Evolutionary conservation across 2,113 vertebrate genomes (phyloP).

Genomic region (Plecotus auritus): DNA sequence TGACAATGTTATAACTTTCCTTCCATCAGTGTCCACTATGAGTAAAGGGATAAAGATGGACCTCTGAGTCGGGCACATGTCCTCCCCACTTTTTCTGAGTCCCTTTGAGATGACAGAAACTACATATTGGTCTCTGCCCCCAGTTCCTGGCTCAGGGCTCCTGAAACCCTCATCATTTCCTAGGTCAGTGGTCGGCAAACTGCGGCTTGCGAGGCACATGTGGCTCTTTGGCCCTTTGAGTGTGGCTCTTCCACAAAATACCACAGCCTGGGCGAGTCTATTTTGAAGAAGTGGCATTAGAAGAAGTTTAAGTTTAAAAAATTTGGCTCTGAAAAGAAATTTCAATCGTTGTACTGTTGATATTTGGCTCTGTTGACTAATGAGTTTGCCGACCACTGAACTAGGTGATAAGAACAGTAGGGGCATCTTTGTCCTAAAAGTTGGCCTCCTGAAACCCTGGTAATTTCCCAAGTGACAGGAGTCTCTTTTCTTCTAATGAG

Average conservation of each 20-base stretch:
- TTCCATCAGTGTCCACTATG: not conserved
- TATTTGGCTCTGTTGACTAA: no score
- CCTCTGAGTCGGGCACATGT: not conserved
- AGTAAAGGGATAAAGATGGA: not conserved
- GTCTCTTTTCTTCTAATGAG: not conserved
- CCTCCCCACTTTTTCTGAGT: not conserved
- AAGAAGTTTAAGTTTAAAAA: no score
- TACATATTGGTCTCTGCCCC: not conserved
- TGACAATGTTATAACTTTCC: not conserved
- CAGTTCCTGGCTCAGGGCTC: not conserved
- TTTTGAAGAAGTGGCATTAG: no score
- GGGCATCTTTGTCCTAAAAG: not conserved
- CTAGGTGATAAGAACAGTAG: not conserved
- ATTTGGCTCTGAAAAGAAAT: no score
- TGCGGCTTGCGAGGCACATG: no score
- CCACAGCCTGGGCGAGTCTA: no score
- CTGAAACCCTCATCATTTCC: not conserved
- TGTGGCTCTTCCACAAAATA: no score
- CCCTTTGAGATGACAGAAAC: not conserved
- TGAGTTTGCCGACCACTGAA: no score
- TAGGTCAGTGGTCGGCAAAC: no score
- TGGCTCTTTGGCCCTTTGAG: no score
- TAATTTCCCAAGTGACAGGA: not conserved
- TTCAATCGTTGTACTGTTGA: no score
- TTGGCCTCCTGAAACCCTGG: not conserved